Percentiles rank a stretch among this genome's conserved stretches.
phyloP scores from a whole-genome alignment of 2,888 invertebrate species.

The Apamea sordens region DNA sequence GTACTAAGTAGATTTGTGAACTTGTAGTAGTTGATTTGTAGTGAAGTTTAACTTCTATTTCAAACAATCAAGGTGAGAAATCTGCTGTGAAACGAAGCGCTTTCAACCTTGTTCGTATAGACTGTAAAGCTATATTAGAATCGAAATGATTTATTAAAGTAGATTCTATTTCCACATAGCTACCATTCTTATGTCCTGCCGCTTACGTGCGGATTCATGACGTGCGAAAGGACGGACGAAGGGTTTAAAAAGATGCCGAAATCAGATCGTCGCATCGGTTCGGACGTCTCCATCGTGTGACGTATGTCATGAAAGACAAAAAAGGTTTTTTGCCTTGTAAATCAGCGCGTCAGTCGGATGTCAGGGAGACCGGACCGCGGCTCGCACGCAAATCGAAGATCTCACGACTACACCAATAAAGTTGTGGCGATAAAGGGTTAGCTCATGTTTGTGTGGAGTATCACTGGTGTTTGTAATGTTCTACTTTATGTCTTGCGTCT shows the following conservation, averaged over 20 bases:
- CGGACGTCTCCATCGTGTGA: conserved; percentile 85
- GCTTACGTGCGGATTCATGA: conserved; percentile 71
- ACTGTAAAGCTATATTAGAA: conserved; percentile 32
- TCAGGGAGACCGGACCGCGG: conserved; percentile 62
- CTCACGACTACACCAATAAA: conserved; percentile 72
- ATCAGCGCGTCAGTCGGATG: conserved; percentile 81
- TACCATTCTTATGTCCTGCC: conserved; percentile 64
- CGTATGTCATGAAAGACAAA: conserved; percentile 79
- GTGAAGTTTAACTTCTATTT: conserved; percentile 60
- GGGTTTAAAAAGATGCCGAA: conserved; percentile 86
- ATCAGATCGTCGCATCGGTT: conserved; percentile 80
- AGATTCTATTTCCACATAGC: conserved; percentile 59
- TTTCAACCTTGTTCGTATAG: conserved; percentile 42
- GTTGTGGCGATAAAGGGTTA: conserved; percentile 62
- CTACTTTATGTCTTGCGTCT: conserved; percentile 36
- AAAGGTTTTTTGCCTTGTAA: conserved; percentile 85
- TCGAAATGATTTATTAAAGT: conserved; percentile 45
- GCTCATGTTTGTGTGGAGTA: conserved; percentile 36
- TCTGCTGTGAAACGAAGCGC: conserved; percentile 9
- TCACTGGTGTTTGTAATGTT: conserved; percentile 33
- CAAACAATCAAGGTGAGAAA: conserved; percentile 60
- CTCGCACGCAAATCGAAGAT: conserved; percentile 79
- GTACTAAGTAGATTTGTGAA: conserved; percentile 65
- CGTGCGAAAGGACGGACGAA: conserved; percentile 75
- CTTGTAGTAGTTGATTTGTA: conserved; percentile 62